Evolutionary conservation across 2,888 invertebrate species (phyloP), one percentile per base, ranked within the genome.

Genomic region (Ennomos fuscantarius): DNA sequence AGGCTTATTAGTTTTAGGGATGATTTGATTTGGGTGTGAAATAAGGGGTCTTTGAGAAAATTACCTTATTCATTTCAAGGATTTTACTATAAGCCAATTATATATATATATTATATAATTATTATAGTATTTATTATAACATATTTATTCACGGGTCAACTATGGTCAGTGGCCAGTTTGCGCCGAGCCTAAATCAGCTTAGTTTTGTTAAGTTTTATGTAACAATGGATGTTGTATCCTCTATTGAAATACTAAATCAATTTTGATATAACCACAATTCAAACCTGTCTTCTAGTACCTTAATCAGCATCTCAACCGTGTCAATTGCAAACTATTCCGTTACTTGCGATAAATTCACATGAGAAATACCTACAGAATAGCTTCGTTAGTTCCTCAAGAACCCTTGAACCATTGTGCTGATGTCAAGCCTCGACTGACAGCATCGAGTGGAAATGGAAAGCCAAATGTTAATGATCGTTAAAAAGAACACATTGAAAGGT

Each of bases 321-420:
- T 63, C 68, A 63, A 63, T 62, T 49, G 62, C 60, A 53, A 61
- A 43, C 57, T 42, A 58, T 12, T 37, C 55, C 43, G 55, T 55
- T 49, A 52, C 55, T 62, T 61, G 66, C 66, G 69, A 82, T 79
- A 80, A 78, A 81, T 88, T 87, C 86, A 88, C 90, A 83, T 87
- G 89, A 87, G 91, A 90, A 88, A 84, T 79, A 79, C 81, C 76
- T 59, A 87, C 82, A 88, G 88, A 91, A 91, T 91, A 76, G 85
- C 78, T 88, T 92, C 91, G 91, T 92, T 92, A 91, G 87, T 86
- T 84, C 81, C 68, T 79, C 81, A 71, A 90, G 89, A 70, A 88
- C 87, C 68, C 89, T 89, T 73, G 69, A 73, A 75, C 82, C 37
- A 62, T 89, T 88, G 87, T 87, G 81, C 78, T 70, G 79, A 76